These are phyloP conservation scores for Macaca fascicularis DNA, from an alignment of 2,113 vertebrate genomes.

Conservation along the genomic window DNA sequence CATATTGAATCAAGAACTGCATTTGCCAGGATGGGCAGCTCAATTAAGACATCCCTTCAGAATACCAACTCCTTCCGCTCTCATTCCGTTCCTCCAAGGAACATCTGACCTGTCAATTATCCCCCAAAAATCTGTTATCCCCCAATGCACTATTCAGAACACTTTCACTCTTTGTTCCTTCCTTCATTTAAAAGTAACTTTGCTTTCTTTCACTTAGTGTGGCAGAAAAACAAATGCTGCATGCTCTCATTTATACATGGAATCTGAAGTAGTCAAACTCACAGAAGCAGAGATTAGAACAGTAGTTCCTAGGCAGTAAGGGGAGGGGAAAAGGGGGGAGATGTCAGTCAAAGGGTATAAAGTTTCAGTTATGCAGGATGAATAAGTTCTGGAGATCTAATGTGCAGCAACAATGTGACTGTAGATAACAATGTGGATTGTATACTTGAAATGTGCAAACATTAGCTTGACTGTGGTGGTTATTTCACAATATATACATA, in stretches of 20 bases:
- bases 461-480: background rate
- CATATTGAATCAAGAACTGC: background rate
- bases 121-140: background rate
- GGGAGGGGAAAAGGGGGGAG: background rate
- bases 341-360: background rate
- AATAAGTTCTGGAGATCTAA: background rate
- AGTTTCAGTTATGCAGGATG: background rate
- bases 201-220: background rate
- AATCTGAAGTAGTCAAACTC: background rate
- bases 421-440: background rate
- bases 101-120: background rate
- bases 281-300: background rate
- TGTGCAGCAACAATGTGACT: background rate
- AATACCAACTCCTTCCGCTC: background rate
- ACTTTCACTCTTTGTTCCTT: background rate
- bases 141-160: background rate
- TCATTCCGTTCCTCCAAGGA: background rate
- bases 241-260: background rate
- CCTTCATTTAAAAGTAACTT: constrained; percentile 4
- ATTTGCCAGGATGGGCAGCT: background rate
- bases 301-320: background rate
- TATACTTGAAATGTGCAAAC: background rate
- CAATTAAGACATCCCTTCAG: background rate
- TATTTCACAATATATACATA: background rate
- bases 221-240: background rate